Evolutionary conservation across 2,113 vertebrate species (phyloP).

Genomic region (Leptosomus discolor): DNA sequence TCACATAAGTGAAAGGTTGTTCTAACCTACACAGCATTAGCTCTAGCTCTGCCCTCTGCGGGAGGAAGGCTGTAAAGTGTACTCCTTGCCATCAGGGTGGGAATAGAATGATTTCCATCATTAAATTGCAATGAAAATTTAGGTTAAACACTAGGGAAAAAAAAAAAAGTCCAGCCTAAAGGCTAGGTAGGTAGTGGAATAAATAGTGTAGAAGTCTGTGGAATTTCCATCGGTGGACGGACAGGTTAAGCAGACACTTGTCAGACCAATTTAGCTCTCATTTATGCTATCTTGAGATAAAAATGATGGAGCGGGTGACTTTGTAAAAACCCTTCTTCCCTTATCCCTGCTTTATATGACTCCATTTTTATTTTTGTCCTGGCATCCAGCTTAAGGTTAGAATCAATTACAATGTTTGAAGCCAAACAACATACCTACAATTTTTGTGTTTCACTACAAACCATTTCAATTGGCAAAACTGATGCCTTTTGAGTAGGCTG

Average conservation of each 20-base stretch:
- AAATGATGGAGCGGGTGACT: neutral
- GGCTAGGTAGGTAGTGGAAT: neutral
- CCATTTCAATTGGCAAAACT: neutral
- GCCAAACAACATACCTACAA: neutral
- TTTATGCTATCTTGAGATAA: neutral
- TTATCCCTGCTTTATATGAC: neutral
- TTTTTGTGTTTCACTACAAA: neutral
- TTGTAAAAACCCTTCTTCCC: neutral
- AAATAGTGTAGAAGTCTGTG: neutral
- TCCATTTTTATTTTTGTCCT: neutral
- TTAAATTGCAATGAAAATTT: neutral
- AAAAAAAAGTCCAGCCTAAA: neutral
- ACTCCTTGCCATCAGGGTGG: neutral
- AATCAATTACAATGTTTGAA: neutral
- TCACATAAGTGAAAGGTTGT: accelerated
- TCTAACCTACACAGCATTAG: neutral
- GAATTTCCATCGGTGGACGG: neutral
- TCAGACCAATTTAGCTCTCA: neutral
- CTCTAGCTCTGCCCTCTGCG: neutral
- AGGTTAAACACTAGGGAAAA: neutral
- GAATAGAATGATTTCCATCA: neutral
- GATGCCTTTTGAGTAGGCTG: neutral
- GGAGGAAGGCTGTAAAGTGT: neutral
- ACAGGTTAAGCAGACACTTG: neutral
- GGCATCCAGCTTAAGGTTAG: neutral